Evolutionary conservation across 1,140 invertebrate genomes (phyloP).

Genomic region (Cydia strobilella): DNA sequence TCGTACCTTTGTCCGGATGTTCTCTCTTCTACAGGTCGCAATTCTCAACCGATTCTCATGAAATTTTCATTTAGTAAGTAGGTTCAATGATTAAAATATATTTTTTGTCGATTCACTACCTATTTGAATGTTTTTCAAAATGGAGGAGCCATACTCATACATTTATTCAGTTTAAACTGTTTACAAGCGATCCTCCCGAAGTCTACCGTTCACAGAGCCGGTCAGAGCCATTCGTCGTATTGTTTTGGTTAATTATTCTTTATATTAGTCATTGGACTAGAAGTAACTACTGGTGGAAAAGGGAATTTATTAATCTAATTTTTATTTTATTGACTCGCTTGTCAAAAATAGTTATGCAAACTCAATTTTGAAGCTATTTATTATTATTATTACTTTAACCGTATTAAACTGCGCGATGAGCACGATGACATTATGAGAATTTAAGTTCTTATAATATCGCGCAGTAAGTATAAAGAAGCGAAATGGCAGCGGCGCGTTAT

Average conservation of each 20-base stretch:
- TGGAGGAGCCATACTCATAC: no score
- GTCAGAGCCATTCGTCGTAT: neutral
- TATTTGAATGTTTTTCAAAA: no score
- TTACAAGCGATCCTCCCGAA: no score
- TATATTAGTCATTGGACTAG: neutral
- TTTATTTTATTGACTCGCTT: no score
- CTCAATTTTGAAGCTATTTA: neutral
- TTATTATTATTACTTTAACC: neutral
- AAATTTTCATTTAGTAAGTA: no score
- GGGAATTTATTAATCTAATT: neutral
- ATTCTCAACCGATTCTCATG: no score
- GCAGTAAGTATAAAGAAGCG: constrained; percentile 7
- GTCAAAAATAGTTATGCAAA: neutral
- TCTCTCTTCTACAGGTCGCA: no score
- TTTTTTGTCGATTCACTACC: no score
- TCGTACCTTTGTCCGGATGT: no score
- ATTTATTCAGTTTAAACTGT: no score
- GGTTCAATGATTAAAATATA: no score
- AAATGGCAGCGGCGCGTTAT: constrained; percentile 25
- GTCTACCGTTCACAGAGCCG: no score
- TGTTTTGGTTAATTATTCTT: neutral
- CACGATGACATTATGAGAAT: neutral
- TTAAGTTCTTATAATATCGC: constrained; percentile 11
- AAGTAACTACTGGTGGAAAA: neutral
- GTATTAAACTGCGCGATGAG: neutral